Evolutionary conservation across 1,140 invertebrate species (phyloP), one percentile per base, ranked within the genome.

Genomic region (Artemia franciscana): DNA sequence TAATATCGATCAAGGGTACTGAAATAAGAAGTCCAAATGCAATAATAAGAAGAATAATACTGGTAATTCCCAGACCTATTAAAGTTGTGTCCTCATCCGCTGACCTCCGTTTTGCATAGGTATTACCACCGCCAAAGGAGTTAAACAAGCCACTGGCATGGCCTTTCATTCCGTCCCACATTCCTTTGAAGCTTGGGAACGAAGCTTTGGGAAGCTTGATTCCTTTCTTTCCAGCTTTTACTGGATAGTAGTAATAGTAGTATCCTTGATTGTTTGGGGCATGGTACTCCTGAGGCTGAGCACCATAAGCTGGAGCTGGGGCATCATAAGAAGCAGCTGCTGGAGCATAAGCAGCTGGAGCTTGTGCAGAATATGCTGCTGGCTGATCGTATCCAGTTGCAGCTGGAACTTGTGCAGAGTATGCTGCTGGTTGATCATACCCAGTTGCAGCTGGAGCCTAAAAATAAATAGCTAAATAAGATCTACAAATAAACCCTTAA

Each of bases 241-340:
- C 63, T 59, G 63, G 63, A 27, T 64, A 64, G 63, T 64, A 64
- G 60, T 64, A 64, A 25, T 64, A 64, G 30, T 64, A 64, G 63
- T 64, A 64, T 18, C 63, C 63, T 24, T 51, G 63, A 26, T 64
- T 59, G 57, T 26, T 27, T n/a, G 63, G 63, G 24, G 63, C 60
- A 25, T 59, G 59, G 51, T 64, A 64, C 12, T 56, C 60, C 26
- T 51, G 56, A 15, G 60, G 60, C 9, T 57, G 57, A 5, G 58
- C n/a, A 9, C n/a, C 60, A 5, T 60, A 60, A 57, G 4, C 7
- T 4, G 63, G 3, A 9, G 63, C 39, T 26, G 60, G 59, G 15
- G 63, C 30, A 15, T 59, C 62, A 23, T 63, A 63, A 57, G 63
- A 59, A 27, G 60, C 26, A 28, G 57, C 63, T 4, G 63, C 28